Base-by-base conservation (phyloP, 2,113 vertebrate genomes). In the Cottus gobio region DNA sequence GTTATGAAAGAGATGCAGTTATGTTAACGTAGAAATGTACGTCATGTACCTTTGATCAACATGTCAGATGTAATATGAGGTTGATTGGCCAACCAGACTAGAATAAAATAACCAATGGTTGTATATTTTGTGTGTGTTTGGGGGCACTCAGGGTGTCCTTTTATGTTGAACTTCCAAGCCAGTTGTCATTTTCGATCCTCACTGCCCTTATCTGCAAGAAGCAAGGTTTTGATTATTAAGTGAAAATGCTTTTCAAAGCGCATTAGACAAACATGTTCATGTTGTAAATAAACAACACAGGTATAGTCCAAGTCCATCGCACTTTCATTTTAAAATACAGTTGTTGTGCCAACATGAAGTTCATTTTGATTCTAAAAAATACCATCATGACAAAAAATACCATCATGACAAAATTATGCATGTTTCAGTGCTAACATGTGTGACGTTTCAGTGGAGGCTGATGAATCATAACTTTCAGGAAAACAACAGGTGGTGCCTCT, bases 1-100 rank as follows among this genome's bases (percentile, higher is more conserved):
- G 48, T 52, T 68, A 52, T 48, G 5, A 75, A 68, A 73, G 36
- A 63, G 18, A 26, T 77, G 39, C 2, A 39, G 66, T 56, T 67
- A 31, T 67, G 71, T 26, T 48, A 20, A 46, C 56, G 22, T 13
- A 60, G 39, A 42, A 42, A 52, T 77, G 31, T n/a, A 7, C 20
- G 1, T 2, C 3, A 11, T 34, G 34, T 22, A 30, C 13, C 44
- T 61, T 69, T 13, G 22, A 22, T 8, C 1, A 44, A 13, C 52
- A 31, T 28, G 26, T 22, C n/a, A 46, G 7, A 6, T 10, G 18
- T 58, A 52, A 52, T 28, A 37, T 16, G 3, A 60, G 28, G 5
- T 64, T 3, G 68, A 62, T 30, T 56, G 36, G 1, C 22, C 26
- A 34, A 34, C 63, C 13, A 26, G 24, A 57, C 24, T 28, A 13